A percentile compares a stretch with the other conserved stretches of the same genome.
These are phyloP conservation scores for Tiliacea aurago DNA, from an alignment of 2,888 invertebrate species.

Conservation along the genomic window DNA sequence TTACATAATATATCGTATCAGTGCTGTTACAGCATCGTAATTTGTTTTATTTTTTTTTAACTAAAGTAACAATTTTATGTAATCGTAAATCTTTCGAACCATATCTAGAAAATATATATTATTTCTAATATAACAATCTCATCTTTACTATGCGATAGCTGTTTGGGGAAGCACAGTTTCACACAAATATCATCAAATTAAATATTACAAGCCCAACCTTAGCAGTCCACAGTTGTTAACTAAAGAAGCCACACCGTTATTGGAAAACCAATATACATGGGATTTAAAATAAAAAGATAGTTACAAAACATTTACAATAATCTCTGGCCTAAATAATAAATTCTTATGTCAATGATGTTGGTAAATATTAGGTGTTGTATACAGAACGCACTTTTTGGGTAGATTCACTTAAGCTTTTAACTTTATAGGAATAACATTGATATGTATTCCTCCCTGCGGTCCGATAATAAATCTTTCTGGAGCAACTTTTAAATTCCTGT, in stretches of 20 bases:
- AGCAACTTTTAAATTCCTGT: slow-evolving; percentile 41
- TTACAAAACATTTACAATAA: slow-evolving; percentile 11
- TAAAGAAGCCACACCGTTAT: neutral
- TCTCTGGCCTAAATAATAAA: neutral
- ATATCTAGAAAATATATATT: neutral
- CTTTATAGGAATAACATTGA: slow-evolving; percentile 55
- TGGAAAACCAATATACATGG: neutral
- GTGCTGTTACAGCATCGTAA: slow-evolving; percentile 4
- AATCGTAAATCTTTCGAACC: neutral
- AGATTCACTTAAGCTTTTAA: slow-evolving; percentile 28
- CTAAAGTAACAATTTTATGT: no score
- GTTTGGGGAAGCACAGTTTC: neutral
- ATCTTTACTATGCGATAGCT: no score
- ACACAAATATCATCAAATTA: neutral
- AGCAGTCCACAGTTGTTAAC: no score
- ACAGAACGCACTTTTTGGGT: neutral
- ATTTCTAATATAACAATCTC: no score
- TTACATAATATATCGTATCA: slow-evolving; percentile 7
- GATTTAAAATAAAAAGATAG: neutral
- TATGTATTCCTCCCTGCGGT: slow-evolving; percentile 57
- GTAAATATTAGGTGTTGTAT: neutral
- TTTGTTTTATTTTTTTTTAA: neutral
- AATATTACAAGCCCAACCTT: neutral
- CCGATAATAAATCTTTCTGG: slow-evolving; percentile 51
- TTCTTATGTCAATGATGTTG: neutral